Evolutionary conservation across 1,140 invertebrate species (phyloP).

Genomic region (Cyrtorhinus lividipennis): DNA sequence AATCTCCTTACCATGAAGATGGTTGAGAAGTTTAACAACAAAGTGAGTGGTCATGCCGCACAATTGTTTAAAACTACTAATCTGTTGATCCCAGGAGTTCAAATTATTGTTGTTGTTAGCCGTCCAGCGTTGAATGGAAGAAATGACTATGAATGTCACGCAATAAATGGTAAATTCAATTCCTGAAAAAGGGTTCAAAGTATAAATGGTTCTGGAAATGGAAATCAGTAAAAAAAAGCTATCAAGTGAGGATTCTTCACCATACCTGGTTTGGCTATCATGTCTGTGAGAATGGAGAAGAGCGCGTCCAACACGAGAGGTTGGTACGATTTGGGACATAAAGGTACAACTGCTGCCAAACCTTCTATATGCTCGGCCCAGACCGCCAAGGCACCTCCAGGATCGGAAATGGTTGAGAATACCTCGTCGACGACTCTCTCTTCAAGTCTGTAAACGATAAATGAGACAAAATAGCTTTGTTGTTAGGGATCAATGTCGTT

Average conservation of each 20-base stretch:
- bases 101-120: constrained; percentile 35
- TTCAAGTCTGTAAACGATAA: neutral
- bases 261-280: constrained; percentile 50
- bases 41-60: constrained; percentile 80
- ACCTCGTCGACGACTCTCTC: neutral
- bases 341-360: constrained; percentile 61
- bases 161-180: constrained; percentile 75
- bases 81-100: constrained; percentile 53
- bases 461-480: neutral
- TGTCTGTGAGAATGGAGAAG: constrained; percentile 64
- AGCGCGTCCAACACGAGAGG: constrained; percentile 71
- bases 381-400: constrained; percentile 33
- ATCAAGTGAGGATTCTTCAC: no score
- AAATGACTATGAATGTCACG: constrained; percentile 75
- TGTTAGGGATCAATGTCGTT: neutral
- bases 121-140: constrained; percentile 80
- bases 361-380: constrained; percentile 87
- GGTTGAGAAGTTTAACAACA: constrained; percentile 64
- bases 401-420: neutral
- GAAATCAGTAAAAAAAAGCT: no score
- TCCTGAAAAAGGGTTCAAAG: constrained; percentile 34
- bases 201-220: neutral
- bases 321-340: constrained; percentile 69
- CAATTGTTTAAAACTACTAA: constrained; percentile 82
- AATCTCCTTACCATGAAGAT: constrained; percentile 40